Conservation (phyloP, 2,113 vertebrate species). For the Aptenodytes patagonicus region DNA sequence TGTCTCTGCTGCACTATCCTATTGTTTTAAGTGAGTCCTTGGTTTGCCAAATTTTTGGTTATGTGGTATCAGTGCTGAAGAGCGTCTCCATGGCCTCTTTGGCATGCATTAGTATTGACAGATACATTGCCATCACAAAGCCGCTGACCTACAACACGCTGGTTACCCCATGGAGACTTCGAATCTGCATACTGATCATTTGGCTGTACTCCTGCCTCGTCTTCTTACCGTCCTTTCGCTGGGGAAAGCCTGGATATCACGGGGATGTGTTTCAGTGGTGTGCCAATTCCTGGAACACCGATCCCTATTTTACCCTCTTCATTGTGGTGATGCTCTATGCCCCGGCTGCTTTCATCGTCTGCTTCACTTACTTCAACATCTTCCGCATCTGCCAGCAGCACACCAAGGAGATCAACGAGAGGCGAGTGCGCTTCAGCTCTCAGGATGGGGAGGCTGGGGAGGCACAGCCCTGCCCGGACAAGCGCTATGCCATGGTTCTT, state of each 20-base stretch:
- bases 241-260: constrained; percentile 98
- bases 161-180: constrained; percentile 91
- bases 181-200: constrained; percentile 89
- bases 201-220: constrained; percentile 94
- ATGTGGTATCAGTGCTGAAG: constrained; percentile 95
- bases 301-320: constrained; percentile 89
- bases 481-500: constrained; percentile 93
- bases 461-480: constrained; percentile 85
- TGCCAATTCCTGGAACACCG: constrained; percentile 85
- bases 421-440: constrained; percentile 89
- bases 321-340: constrained; percentile 92
- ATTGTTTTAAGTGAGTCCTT: constrained; percentile 84
- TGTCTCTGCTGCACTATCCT: constrained; percentile 89
- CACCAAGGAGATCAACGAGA: constrained; percentile 92
- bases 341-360: constrained; percentile 90
- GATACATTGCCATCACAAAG: constrained; percentile 93
- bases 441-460: constrained; percentile 78
- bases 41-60: constrained; percentile 93
- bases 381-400: constrained; percentile 98
- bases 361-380: constrained; percentile 97
- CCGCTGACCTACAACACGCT: constrained; percentile 90
- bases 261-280: constrained; percentile 95
- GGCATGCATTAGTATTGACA: constrained; percentile 95
- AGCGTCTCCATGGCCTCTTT: constrained; percentile 95
- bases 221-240: constrained; percentile 93